phyloP scores from a whole-genome alignment of 2,797 vertebrate species.

The Agapornis canus region DNA sequence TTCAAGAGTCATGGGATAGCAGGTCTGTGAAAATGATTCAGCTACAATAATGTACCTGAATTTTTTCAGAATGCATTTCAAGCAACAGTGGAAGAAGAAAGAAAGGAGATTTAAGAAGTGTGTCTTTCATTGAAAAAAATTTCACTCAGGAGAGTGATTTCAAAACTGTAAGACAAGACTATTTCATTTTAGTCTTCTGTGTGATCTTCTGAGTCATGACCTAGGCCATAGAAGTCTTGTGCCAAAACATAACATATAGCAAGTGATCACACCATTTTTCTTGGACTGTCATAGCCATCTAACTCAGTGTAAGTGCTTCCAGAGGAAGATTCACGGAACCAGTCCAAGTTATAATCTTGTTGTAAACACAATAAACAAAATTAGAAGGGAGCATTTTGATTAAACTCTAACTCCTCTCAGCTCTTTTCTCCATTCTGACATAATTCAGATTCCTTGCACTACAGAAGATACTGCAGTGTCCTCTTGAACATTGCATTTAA shows the following conservation, averaged over 20 bases:
- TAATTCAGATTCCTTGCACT: neutral
- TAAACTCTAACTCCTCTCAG: neutral
- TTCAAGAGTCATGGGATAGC: neutral
- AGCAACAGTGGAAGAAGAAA: neutral
- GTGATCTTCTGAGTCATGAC: neutral
- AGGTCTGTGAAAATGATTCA: neutral
- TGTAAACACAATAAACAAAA: neutral
- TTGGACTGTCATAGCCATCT: neutral
- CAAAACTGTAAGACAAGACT: neutral
- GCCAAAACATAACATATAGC: neutral
- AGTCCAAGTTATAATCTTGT: neutral
- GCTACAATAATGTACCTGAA: neutral
- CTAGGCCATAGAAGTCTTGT: neutral
- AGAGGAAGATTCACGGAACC: neutral
- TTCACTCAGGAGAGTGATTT: neutral
- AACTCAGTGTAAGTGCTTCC: neutral
- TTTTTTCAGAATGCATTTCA: neutral
- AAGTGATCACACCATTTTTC: neutral
- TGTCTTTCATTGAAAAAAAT: neutral
- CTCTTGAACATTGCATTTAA: rapidly evolving
- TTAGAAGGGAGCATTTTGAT: neutral
- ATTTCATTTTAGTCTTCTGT: neutral
- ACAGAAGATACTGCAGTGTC: neutral
- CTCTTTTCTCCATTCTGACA: neutral
- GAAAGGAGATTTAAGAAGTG: neutral